phyloP scores from a whole-genome alignment of 2,797 vertebrate species.

The Gambelia wislizenii region DNA sequence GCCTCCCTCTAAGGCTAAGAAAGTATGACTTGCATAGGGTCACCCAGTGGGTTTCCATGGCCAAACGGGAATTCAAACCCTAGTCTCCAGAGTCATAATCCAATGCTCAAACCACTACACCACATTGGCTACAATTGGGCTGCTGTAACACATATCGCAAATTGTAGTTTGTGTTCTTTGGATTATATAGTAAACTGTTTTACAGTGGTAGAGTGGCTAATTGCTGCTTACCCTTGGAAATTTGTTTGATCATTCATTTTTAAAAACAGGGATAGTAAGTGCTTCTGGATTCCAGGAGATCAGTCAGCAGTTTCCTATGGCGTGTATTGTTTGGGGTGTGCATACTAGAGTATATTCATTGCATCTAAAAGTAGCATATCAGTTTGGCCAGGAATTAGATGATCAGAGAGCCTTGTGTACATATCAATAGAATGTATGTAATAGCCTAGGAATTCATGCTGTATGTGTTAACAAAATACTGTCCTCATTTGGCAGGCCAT shows the following conservation, averaged over 20 bases:
- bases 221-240: background rate
- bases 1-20: too few species aligned
- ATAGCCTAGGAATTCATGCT: background rate
- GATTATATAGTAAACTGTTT: background rate
- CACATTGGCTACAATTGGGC: background rate
- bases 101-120: too few species aligned
- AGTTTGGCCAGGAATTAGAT: background rate
- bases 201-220: background rate
- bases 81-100: too few species aligned
- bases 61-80: too few species aligned
- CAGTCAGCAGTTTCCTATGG: background rate
- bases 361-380: background rate
- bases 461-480: background rate
- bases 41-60: too few species aligned
- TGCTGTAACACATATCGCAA: background rate
- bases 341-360: background rate
- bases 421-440: background rate
- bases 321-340: background rate
- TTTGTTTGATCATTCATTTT: background rate
- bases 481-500: constrained; percentile 75
- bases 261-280: background rate
- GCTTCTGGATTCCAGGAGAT: background rate
- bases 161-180: background rate
- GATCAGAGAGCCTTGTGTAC: background rate
- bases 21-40: too few species aligned